These are phyloP conservation scores for Cinclus mexicanus DNA, from an alignment of 2,113 vertebrate species.

Conservation along the genomic window DNA sequence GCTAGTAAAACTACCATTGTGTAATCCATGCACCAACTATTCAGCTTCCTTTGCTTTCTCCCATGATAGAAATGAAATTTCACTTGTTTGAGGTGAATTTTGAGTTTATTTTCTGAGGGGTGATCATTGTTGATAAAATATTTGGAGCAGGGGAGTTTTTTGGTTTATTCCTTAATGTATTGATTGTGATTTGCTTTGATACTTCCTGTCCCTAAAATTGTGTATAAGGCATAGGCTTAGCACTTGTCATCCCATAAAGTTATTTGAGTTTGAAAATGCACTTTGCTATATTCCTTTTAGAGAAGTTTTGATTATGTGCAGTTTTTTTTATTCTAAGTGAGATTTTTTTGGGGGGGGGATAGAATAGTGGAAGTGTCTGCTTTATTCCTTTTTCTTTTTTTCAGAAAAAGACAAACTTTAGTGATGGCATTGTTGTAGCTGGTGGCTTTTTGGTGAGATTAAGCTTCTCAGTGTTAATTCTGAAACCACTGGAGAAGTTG, in stretches of 20 bases:
- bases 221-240: neutral
- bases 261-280: neutral
- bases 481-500: neutral
- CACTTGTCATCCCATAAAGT: neutral
- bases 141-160: neutral
- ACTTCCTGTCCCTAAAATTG: neutral
- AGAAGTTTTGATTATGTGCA: neutral
- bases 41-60: neutral
- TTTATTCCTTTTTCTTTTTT: neutral
- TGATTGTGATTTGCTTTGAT: neutral
- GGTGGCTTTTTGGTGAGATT: neutral
- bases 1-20: neutral
- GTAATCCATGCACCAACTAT: neutral
- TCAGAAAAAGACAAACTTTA: neutral
- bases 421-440: neutral
- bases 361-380: neutral
- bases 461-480: neutral
- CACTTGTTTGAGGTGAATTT: neutral
- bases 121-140: neutral
- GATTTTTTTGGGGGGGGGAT: neutral
- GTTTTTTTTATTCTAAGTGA: neutral
- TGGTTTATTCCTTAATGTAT: neutral
- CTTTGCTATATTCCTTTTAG: neutral
- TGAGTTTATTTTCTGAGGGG: neutral
- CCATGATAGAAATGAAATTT: neutral